Conservation (phyloP, 2,797 vertebrate genomes). For the Malurus splendens region DNA sequence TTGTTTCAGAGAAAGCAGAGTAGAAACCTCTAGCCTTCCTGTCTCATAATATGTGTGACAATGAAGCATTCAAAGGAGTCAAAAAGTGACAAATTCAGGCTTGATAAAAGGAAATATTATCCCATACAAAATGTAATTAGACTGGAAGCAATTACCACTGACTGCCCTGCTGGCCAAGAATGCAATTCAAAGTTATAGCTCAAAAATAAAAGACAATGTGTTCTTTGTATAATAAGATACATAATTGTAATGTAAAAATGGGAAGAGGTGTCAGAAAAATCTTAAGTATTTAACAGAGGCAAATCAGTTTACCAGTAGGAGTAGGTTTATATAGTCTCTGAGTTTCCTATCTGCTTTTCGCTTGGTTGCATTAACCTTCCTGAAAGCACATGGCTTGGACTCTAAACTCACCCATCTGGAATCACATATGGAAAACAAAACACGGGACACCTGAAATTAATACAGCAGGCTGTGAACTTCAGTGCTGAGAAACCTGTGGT, state of each 20-base stretch:
- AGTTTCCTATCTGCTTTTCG: background rate
- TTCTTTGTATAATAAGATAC: background rate
- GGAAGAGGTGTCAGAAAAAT: background rate
- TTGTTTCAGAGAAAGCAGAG: background rate
- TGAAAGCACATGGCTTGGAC: background rate
- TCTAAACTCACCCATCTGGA: background rate
- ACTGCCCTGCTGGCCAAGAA: background rate
- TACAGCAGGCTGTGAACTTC: background rate
- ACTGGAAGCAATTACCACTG: background rate
- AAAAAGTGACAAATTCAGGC: slow-evolving; percentile 1
- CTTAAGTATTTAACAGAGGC: background rate
- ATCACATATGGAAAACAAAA: background rate
- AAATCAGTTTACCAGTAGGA: background rate
- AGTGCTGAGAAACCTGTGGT: background rate
- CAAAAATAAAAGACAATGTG: background rate
- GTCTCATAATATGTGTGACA: background rate
- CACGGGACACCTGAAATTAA: background rate
- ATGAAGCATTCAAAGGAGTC: background rate
- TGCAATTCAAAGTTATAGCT: background rate
- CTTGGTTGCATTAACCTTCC: background rate
- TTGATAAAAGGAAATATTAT: background rate
- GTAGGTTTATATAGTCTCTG: background rate
- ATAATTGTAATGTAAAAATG: background rate
- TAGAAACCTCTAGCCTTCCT: background rate
- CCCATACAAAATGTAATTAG: background rate